Conservation (phyloP, 2,797 vertebrate genomes). For the Malacoraja senta region DNA sequence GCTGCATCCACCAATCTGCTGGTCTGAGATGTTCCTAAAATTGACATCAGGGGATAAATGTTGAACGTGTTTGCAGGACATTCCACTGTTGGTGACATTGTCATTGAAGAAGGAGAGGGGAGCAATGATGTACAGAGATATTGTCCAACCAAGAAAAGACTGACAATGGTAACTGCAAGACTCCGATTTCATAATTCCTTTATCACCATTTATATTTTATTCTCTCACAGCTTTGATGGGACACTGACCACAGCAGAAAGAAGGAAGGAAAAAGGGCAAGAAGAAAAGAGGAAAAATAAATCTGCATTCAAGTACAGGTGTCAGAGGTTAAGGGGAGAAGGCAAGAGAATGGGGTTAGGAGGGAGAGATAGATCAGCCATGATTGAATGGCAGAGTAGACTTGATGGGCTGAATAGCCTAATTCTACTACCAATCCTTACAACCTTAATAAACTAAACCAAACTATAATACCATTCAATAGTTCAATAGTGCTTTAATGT, state of each 20-base stretch:
- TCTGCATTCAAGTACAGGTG: too few relatives aligned
- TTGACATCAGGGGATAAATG: too few relatives aligned
- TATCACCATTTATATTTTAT: not conserved
- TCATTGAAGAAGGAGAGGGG: not conserved
- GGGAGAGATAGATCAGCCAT: too few relatives aligned
- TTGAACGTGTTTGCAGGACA: not conserved
- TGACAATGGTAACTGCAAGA: not conserved
- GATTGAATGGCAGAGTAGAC: too few relatives aligned
- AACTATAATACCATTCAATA: too few relatives aligned
- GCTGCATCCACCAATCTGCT: not conserved
- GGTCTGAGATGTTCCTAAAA: not conserved
- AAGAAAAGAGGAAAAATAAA: not conserved
- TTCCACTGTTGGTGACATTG: not conserved
- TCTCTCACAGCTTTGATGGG: not conserved
- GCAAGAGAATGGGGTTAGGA: too few relatives aligned
- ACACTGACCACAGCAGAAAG: not conserved
- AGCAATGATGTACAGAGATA: not conserved
- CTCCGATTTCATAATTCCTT: not conserved
- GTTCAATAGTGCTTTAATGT: too few relatives aligned
- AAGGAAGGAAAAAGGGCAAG: not conserved
- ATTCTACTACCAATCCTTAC: too few relatives aligned
- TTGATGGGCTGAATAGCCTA: too few relatives aligned
- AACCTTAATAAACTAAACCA: too few relatives aligned
- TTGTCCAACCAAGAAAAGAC: too few relatives aligned
- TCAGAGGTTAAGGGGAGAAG: too few relatives aligned